These are phyloP conservation scores for Drosophila mercatorum DNA, from an alignment of 2,888 invertebrate species.

Conservation along the genomic window DNA sequence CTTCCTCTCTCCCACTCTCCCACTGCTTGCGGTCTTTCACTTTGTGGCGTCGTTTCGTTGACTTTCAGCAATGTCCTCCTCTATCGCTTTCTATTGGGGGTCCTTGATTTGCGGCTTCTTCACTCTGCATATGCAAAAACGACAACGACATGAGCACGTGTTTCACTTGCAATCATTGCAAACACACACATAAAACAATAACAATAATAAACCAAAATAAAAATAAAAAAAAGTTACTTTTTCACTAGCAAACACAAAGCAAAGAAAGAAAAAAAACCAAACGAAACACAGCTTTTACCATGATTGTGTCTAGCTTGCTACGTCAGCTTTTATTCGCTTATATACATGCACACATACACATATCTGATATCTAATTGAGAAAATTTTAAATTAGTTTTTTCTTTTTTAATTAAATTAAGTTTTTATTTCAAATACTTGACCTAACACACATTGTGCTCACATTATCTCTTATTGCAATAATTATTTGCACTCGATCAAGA, in stretches of 20 bases:
- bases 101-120: conserved; percentile 45
- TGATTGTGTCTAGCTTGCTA: conserved; percentile 8
- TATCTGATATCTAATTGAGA: background rate
- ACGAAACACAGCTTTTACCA: conserved; percentile 25
- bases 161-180: conserved; percentile 48
- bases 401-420: background rate
- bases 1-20: conserved; percentile 6
- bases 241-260: conserved; percentile 1
- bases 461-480: conserved; percentile 2
- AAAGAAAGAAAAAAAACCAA: background rate
- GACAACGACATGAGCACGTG: conserved; percentile 61
- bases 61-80: conserved; percentile 56
- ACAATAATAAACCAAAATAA: conserved; percentile 13
- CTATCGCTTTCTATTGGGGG: background rate
- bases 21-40: conserved; percentile 22
- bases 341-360: background rate
- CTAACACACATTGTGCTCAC: background rate
- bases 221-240: background rate
- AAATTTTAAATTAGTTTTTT: conserved; percentile 9
- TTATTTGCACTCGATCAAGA: background rate
- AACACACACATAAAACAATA: conserved; percentile 26
- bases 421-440: conserved; percentile 1
- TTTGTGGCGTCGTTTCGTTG: conserved; percentile 39
- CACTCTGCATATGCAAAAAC: conserved; percentile 38
- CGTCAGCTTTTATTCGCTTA: conserved; percentile 3